Evolutionary conservation across 1,140 invertebrate species (phyloP).

Genomic region (Eurosta solidaginis): DNA sequence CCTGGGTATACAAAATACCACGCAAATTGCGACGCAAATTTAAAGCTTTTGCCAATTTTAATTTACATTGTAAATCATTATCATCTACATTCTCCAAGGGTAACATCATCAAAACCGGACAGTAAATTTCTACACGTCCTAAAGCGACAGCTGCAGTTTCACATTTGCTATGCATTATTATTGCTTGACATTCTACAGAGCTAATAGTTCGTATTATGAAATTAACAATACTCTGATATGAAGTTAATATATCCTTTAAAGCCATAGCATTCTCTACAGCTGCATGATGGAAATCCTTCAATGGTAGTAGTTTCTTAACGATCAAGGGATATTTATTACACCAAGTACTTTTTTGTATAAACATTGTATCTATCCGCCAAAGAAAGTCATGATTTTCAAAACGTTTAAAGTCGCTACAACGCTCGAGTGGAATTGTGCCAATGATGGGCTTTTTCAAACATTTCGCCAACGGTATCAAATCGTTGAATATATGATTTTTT

Average conservation of each 20-base stretch:
- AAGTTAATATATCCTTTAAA: constrained; percentile 46
- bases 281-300: constrained; percentile 47
- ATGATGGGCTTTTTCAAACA: constrained; percentile 51
- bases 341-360: constrained; percentile 56
- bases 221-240: constrained; percentile 50
- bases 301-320: constrained; percentile 53
- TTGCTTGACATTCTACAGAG: constrained; percentile 54
- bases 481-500: constrained; percentile 51
- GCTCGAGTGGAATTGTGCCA: constrained; percentile 50
- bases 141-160: constrained; percentile 48
- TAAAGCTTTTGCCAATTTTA: constrained; percentile 41
- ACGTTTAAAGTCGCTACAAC: constrained; percentile 51
- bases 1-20: constrained; percentile 44
- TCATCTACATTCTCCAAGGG: constrained; percentile 36
- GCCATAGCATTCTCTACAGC: constrained; percentile 41
- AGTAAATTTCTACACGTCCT: constrained; percentile 49
- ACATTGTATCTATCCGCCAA: constrained; percentile 49
- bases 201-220: constrained; percentile 54
- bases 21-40: constrained; percentile 48
- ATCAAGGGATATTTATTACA: constrained; percentile 56
- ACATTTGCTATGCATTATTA: constrained; percentile 47
- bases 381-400: constrained; percentile 55
- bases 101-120: constrained; percentile 50
- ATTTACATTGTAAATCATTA: constrained; percentile 43
- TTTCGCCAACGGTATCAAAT: constrained; percentile 48